Evolutionary conservation across 2,797 vertebrate genomes (phyloP).

Genomic region (Sarcophilus harrisii): DNA sequence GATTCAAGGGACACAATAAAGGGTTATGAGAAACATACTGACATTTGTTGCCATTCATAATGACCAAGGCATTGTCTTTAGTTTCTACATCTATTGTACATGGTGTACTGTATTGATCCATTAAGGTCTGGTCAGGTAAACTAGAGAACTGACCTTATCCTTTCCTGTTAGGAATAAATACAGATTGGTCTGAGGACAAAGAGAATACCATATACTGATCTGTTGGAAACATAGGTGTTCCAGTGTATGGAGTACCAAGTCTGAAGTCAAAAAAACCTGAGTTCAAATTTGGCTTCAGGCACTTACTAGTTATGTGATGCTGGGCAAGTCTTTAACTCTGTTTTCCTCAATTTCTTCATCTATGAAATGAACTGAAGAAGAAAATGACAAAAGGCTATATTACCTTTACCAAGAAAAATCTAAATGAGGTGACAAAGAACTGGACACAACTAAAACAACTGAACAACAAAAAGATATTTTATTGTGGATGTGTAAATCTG

Average conservation of each 20-base stretch:
- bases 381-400: background rate
- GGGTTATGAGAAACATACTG: conserved; percentile 2
- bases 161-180: conserved; percentile 36
- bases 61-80: background rate
- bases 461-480: background rate
- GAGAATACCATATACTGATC: background rate
- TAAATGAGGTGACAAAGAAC: background rate
- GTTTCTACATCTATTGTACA: background rate
- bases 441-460: background rate
- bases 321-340: background rate
- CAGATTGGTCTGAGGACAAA: background rate
- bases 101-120: background rate
- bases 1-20: conserved; percentile 38
- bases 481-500: background rate
- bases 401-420: background rate
- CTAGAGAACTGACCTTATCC: background rate
- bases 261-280: background rate
- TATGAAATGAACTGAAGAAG: background rate
- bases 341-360: background rate
- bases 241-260: background rate
- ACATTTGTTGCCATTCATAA: background rate
- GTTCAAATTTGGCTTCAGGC: background rate
- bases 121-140: background rate
- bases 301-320: background rate
- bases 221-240: background rate